These are phyloP conservation scores for Cephus rjabovi DNA, from an alignment of 2,888 invertebrate genomes.

Conservation along the genomic window DNA sequence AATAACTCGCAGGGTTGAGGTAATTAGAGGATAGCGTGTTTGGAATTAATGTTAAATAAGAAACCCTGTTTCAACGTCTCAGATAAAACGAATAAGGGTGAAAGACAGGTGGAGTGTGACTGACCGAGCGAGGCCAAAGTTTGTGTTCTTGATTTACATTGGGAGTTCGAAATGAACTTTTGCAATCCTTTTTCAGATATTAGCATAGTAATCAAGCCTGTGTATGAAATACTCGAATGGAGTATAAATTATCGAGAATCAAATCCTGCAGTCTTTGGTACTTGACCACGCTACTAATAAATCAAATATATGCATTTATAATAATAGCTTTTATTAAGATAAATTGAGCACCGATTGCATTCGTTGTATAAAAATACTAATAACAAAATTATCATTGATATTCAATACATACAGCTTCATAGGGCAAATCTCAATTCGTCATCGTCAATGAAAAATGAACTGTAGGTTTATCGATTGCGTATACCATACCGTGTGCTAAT, in stretches of 20 bases:
- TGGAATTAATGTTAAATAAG: constrained; percentile 19
- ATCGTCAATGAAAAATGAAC: background rate
- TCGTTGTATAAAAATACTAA: background rate
- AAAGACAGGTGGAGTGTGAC: constrained; percentile 32
- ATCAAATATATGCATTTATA: background rate
- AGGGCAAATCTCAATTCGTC: background rate
- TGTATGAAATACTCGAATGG: background rate
- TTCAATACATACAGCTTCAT: background rate
- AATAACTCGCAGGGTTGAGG: background rate
- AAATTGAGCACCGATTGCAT: background rate
- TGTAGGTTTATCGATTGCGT: background rate
- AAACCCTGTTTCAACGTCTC: constrained; percentile 18
- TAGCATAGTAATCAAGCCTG: background rate
- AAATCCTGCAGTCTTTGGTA: background rate
- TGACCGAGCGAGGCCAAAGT: constrained; percentile 37
- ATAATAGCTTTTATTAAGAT: background rate
- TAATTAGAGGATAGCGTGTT: constrained; percentile 22
- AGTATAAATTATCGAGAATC: background rate
- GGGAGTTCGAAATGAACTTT: constrained; percentile 12
- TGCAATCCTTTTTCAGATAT: background rate
- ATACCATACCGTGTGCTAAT: background rate
- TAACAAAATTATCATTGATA: background rate
- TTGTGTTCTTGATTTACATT: constrained; percentile 31
- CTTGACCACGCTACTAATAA: background rate
- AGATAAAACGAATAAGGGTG: constrained; percentile 24